These are phyloP conservation scores for Cassiopea andromeda DNA, from an alignment of 30 jellyfish, hydroid and myxozoan species.

Conservation along the genomic window DNA sequence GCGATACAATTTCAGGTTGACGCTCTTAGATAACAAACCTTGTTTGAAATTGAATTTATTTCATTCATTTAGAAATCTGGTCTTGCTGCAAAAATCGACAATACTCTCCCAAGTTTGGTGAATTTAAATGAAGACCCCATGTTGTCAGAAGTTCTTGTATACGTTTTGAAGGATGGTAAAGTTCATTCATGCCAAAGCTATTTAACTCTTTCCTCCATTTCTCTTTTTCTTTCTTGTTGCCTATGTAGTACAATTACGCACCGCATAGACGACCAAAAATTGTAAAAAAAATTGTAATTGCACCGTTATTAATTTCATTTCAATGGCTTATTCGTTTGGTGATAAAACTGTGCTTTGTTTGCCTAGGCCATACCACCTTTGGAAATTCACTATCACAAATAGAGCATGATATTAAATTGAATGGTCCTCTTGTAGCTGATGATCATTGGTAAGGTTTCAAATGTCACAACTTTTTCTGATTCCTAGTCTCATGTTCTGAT, in stretches of 20 bases:
- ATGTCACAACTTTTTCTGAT: neutral
- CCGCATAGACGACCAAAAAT: no score
- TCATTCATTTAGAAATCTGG: constrained; percentile 78
- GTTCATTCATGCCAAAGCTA: neutral
- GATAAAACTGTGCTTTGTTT: neutral
- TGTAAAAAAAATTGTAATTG: neutral
- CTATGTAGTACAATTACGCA: no score
- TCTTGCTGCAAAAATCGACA: constrained; percentile 69
- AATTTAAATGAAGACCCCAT: constrained; percentile 96
- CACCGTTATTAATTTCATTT: no score
- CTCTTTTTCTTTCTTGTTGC: neutral
- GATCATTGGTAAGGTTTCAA: constrained; percentile 72
- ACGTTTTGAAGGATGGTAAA: constrained; percentile 75
- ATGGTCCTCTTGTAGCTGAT: constrained; percentile 88
- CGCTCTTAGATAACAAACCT: neutral
- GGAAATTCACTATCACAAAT: constrained; percentile 65
- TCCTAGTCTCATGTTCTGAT: no score
- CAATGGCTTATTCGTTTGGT: neutral
- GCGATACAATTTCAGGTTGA: no score
- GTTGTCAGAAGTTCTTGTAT: constrained; percentile 86
- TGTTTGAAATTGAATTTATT: neutral
- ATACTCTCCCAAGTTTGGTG: constrained; percentile 82
- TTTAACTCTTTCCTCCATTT: neutral
- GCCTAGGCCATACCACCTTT: constrained; percentile 76
- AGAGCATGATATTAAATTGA: constrained; percentile 66